These are phyloP conservation scores for Oryzias javanicus DNA, from an alignment of 2,113 vertebrate genomes.

Conservation along the genomic window DNA sequence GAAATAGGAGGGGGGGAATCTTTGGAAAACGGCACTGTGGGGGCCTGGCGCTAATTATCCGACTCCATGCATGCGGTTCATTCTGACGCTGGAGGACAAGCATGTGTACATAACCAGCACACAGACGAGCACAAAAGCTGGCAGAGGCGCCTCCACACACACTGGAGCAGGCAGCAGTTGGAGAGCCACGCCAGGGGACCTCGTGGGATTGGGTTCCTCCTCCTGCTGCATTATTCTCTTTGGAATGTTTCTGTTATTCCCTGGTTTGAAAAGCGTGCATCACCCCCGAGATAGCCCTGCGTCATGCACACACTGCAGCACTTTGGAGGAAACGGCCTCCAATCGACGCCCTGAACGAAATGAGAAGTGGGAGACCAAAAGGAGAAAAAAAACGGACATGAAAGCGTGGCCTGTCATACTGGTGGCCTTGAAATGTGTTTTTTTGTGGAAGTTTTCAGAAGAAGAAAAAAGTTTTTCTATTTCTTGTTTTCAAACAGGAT, in stretches of 20 bases:
- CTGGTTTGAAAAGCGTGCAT: slow-evolving; percentile 51
- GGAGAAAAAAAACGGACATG: slow-evolving; percentile 8
- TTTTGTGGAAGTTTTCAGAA: not conserved
- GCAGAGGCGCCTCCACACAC: slow-evolving; percentile 14
- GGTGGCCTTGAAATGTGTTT: slow-evolving; percentile 26
- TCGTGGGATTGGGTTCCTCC: slow-evolving; percentile 59
- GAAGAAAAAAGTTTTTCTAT: not conserved
- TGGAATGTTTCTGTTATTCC: slow-evolving; percentile 73
- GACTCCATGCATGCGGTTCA: slow-evolving; percentile 49
- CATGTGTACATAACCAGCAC: slow-evolving; percentile 57
- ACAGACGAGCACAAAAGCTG: slow-evolving; percentile 45
- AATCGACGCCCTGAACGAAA: slow-evolving; percentile 60
- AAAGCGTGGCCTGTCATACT: slow-evolving; percentile 34
- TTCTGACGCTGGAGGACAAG: slow-evolving; percentile 52
- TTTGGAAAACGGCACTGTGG: slow-evolving; percentile 51
- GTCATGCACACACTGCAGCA: slow-evolving; percentile 26
- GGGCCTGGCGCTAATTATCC: slow-evolving; percentile 56
- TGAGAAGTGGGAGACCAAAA: slow-evolving; percentile 35
- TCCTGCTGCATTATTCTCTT: slow-evolving; percentile 75
- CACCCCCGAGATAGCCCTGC: slow-evolving; percentile 38
- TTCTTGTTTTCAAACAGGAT: too few species aligned
- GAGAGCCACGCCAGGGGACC: slow-evolving; percentile 57
- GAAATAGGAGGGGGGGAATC: slow-evolving; percentile 46
- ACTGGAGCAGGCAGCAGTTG: slow-evolving; percentile 12
- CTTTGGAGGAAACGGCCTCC: slow-evolving; percentile 62